phyloP scores from a whole-genome alignment of 2,888 invertebrate species.

The Drosophila atroscutellata region DNA sequence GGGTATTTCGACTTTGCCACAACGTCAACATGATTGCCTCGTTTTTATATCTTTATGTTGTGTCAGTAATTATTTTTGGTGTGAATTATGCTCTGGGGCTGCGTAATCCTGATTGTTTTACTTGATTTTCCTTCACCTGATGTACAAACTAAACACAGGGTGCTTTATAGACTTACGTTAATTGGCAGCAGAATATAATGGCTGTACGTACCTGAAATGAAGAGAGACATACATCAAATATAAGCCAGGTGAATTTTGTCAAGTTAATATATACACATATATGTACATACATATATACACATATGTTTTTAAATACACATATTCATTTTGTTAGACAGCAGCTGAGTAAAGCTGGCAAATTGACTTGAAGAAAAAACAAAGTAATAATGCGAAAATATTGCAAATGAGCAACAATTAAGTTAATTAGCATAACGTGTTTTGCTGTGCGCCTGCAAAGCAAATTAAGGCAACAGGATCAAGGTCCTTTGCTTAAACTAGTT shows the following conservation, averaged over 20 bases:
- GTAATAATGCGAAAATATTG: slow-evolving; percentile 44
- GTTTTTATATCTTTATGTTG: slow-evolving; percentile 38
- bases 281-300: slow-evolving; percentile 2
- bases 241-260: slow-evolving; percentile 1
- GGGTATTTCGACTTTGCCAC: slow-evolving; percentile 7
- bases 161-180: slow-evolving; percentile 47
- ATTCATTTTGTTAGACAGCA: slow-evolving; percentile 28
- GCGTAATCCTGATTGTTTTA: slow-evolving; percentile 56
- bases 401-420: slow-evolving; percentile 64
- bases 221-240: slow-evolving; percentile 9
- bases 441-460: slow-evolving; percentile 9
- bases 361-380: slow-evolving; percentile 1
- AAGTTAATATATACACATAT: slow-evolving; percentile 1
- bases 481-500: slow-evolving; percentile 22
- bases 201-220: slow-evolving; percentile 58
- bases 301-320: slow-evolving; percentile 4
- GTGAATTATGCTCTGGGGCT: slow-evolving; percentile 63
- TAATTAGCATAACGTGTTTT: slow-evolving; percentile 60
- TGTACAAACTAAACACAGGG: slow-evolving; percentile 22
- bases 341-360: slow-evolving; percentile 9
- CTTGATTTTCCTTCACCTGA: slow-evolving; percentile 43
- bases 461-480: slow-evolving; percentile 11
- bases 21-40: neutral
- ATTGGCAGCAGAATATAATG: slow-evolving; percentile 30
- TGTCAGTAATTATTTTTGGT: slow-evolving; percentile 65